Evolutionary conservation across 2,888 invertebrate species (phyloP), one percentile per base, ranked within the genome.

Genomic region (Crocallis elinguaria): DNA sequence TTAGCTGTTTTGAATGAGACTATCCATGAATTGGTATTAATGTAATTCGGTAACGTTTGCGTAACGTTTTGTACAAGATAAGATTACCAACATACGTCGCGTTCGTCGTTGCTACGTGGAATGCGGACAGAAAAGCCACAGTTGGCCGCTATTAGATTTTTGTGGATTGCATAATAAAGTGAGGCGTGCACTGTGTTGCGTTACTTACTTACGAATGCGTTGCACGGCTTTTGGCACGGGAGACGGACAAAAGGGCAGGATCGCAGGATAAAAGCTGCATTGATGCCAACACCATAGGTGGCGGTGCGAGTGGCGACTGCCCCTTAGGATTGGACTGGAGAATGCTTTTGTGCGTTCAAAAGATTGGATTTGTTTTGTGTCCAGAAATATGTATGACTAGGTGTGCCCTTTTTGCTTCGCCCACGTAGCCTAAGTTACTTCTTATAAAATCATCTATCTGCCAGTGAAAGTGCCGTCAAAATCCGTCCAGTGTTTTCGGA

Each of bases 181-280:
- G 60, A 51, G 49, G 49, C 53, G 57, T 71, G 69, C 64, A 67
- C 51, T 69, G 67, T 71, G 57, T 63, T 62, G 42, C 57, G 59
- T 53, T 72, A 67, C 73, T n/a, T n/a, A n/a, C 82, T 84, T 86
- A 78, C 49, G 84, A 86, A 88, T 87, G 82, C 87, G 75, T 67
- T 65, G 66, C 73, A 69, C 66, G 73, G 73, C 79, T 75, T 82
- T 85, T 85, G 85, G 82, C 84, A 84, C 81, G 74, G 80, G 78
- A 72, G 70, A 68, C 71, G 75, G 75, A 82, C 79, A 82, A 82
- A 77, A 64, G 76, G 77, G 73, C 74, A 71, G 78, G 79, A 82
- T 78, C 73, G 71, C 55, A 77, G 85, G 81, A 84, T 82, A 85
- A n/a, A n/a, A 82, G 56, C 42, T 44, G 39, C 29, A 46, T 44